Conservation (phyloP, 1,140 invertebrate species). For the Drosophila teissieri region DNA sequence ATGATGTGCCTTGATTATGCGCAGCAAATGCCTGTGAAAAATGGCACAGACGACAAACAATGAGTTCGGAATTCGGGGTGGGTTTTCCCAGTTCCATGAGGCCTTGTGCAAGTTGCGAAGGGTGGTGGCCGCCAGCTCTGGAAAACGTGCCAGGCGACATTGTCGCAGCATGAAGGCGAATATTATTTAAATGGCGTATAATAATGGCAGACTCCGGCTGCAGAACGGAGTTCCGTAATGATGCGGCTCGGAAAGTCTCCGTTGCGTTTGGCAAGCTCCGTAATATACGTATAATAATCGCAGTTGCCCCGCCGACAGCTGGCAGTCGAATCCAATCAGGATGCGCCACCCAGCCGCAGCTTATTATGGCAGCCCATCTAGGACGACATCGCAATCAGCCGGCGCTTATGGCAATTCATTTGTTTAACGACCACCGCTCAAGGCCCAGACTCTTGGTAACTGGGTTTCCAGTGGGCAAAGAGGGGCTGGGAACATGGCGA, state of each 20-base stretch:
- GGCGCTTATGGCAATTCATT: slow-evolving; percentile 84
- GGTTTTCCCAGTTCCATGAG: slow-evolving; percentile 10
- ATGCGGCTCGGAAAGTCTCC: slow-evolving; percentile 68
- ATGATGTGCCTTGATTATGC: slow-evolving; percentile 81
- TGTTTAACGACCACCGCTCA: slow-evolving; percentile 77
- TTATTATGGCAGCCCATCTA: slow-evolving; percentile 66
- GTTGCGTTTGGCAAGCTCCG: slow-evolving; percentile 25
- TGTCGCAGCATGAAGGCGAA: slow-evolving; percentile 71
- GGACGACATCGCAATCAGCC: slow-evolving; percentile 81
- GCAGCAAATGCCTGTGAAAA: slow-evolving; percentile 67
- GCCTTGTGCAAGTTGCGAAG: background rate
- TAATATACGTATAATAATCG: slow-evolving; percentile 13
- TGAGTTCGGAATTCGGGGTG: slow-evolving; percentile 35
- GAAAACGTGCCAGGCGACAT: slow-evolving; percentile 69
- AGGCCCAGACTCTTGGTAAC: slow-evolving; percentile 16
- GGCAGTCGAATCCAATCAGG: slow-evolving; percentile 57
- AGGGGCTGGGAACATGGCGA: slow-evolving; percentile 59
- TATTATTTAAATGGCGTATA: slow-evolving; percentile 85
- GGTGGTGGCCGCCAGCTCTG: slow-evolving; percentile 32
- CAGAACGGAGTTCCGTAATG: slow-evolving; percentile 70
- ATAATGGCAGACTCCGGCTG: slow-evolving; percentile 76
- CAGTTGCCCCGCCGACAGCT: slow-evolving; percentile 43
- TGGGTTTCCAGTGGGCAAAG: background rate
- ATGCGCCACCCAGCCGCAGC: slow-evolving; percentile 12
- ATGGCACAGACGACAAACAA: slow-evolving; percentile 50